phyloP scores from a whole-genome alignment of 2,113 vertebrate genomes.

The Tragelaphus buxtoni region DNA sequence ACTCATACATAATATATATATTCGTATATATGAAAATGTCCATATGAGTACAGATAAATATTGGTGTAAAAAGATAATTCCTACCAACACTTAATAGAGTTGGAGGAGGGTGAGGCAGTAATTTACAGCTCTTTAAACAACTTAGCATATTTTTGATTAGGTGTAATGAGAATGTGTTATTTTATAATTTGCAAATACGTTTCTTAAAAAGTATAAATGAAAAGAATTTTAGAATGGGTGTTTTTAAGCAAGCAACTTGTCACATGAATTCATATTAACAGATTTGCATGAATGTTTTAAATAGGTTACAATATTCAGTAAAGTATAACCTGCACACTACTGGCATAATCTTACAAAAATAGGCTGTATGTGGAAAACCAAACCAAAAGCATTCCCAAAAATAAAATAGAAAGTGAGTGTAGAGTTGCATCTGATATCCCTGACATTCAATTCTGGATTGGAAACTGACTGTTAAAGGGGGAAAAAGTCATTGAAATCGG shows the following conservation, averaged over 20 bases:
- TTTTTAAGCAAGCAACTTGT: not conserved
- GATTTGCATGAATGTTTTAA: constrained; percentile 27
- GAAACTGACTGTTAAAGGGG: not conserved
- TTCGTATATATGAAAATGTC: not conserved
- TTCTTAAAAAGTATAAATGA: not conserved
- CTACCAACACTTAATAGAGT: not conserved
- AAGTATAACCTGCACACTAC: not conserved
- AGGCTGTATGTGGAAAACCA: not conserved
- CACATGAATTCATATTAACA: not conserved
- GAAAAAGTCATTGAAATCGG: not conserved
- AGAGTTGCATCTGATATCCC: not conserved
- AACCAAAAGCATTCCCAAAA: not conserved
- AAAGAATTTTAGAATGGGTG: not conserved
- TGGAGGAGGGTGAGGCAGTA: not conserved
- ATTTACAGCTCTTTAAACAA: not conserved
- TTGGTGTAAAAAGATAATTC: not conserved
- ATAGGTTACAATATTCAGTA: constrained; percentile 16
- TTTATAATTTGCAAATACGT: not conserved
- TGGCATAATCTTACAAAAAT: not conserved
- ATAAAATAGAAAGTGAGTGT: not conserved
- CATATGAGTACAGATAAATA: not conserved
- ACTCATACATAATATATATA: not conserved
- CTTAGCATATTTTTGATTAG: not conserved
- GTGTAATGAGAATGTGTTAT: not conserved
- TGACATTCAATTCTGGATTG: not conserved